Base-by-base conservation (phyloP, 2,888 invertebrate species). In the Tipula lateralis region DNA sequence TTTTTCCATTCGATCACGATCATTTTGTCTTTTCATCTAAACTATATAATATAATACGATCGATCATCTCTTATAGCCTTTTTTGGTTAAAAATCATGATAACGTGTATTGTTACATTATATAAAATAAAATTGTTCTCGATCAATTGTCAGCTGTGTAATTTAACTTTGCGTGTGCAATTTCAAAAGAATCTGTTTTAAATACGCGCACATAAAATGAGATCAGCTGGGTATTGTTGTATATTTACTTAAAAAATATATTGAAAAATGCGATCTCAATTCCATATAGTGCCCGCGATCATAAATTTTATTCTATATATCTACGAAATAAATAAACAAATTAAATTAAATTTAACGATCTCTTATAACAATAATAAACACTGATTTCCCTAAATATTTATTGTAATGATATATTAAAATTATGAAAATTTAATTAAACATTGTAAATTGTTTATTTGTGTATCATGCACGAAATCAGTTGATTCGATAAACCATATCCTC, bases 1-100 rank as follows among this genome's bases (percentile, higher is more conserved):
- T 66, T 66, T 50, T 66, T 24, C 66, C 66, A 66, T 66, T 66
- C 66, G 66, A 66, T 66, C 66, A 66, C 66, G 66, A 66, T 66
- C 66, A 50, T 50, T 50, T 19, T 39, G 39, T 12, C 13, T 39
- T 39, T 39, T 39, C 13, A 12, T 39, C 2, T 32, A 39, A 12
- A 12, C 13, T 39, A 12, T 39, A 12, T 39, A 39, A 12, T 39
- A 12, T 44, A 7, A 44, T 44, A 32, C n/a, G 44, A 39, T 44
- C 44, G 44, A 39, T 39, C 39, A n/a, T 39, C 39, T 39, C 39
- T 44, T n/a, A 16, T 24, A 24, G 24, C 66, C 66, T 66, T 66
- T 66, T 66, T 66, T 66, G 66, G 66, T 24, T 24, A 1, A 66
- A 66, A 66, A 66, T 24, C 66, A 66, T 66, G 24, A 66, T 66